Conservation (phyloP, 2,113 vertebrate species). For the Podarcis muralis region DNA sequence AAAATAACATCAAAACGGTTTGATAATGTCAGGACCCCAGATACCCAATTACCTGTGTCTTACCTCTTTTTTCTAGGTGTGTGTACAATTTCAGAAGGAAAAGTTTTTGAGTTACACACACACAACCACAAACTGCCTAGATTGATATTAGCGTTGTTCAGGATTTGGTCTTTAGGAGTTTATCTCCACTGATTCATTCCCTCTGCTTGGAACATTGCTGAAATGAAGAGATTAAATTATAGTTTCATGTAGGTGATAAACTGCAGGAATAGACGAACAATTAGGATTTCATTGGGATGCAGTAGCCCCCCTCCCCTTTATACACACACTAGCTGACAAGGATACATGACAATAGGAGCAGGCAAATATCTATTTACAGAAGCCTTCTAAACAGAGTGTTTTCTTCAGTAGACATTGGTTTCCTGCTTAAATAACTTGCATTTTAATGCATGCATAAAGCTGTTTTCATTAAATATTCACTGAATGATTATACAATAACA, state of each 20-base stretch:
- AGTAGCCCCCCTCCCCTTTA: too few species aligned
- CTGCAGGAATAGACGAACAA: rapidly evolving
- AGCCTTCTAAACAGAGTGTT: background rate
- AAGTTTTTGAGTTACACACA: background rate
- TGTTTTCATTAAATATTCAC: conserved; percentile 4
- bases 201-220: background rate
- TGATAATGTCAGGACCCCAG: background rate
- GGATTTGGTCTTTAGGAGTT: background rate
- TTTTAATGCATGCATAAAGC: conserved; percentile 56
- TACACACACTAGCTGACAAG: background rate
- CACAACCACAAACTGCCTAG: too few species aligned
- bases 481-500: conserved; percentile 37
- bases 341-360: background rate
- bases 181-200: background rate
- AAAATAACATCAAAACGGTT: too few species aligned
- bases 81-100: too few species aligned
- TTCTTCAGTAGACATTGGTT: background rate
- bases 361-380: background rate
- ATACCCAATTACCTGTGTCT: background rate
- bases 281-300: background rate
- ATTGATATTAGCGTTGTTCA: background rate
- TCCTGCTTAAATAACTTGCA: conserved; percentile 25
- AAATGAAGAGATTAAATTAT: background rate
- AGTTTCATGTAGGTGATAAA: conserved; percentile 23
- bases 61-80: background rate